Evolutionary conservation across 1,140 invertebrate genomes (phyloP).

Genomic region (Probaryconus sp.): DNA sequence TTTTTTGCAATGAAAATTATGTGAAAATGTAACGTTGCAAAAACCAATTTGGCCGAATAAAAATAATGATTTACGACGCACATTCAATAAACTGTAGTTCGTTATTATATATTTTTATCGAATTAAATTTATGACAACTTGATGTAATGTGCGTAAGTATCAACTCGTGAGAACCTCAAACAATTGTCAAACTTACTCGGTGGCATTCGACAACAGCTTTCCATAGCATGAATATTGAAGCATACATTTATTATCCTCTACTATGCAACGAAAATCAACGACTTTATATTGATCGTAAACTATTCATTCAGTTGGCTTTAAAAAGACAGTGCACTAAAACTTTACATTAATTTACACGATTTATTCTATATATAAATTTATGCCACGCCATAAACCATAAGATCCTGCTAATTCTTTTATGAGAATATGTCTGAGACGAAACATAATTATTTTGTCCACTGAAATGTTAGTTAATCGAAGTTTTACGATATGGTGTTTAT

Average conservation of each 20-base stretch:
- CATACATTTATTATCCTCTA: neutral
- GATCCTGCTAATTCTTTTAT: slow-evolving; percentile 23
- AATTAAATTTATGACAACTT: slow-evolving; percentile 3
- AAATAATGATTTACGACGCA: neutral
- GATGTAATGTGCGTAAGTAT: too few species aligned
- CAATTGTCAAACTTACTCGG: slow-evolving; percentile 17
- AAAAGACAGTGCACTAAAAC: slow-evolving; percentile 11
- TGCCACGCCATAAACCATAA: slow-evolving; percentile 32
- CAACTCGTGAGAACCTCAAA: slow-evolving; percentile 9
- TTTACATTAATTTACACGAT: slow-evolving; percentile 31
- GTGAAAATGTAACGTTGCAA: too few species aligned
- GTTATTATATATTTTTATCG: neutral
- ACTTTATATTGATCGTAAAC: slow-evolving; percentile 15
- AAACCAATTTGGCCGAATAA: slow-evolving; percentile 12
- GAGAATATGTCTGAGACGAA: slow-evolving; percentile 18
- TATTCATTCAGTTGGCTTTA: slow-evolving; percentile 4
- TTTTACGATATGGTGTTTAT: too few species aligned
- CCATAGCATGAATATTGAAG: slow-evolving; percentile 15
- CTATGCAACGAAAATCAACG: slow-evolving; percentile 22
- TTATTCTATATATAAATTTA: slow-evolving; percentile 28
- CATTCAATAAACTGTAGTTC: neutral
- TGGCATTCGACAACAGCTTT: slow-evolving; percentile 10
- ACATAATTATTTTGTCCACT: slow-evolving; percentile 22
- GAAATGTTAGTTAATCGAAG: too few species aligned
- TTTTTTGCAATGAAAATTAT: too few species aligned